These are phyloP conservation scores for Gymnogyps californianus DNA, from an alignment of 2,113 vertebrate species.

Conservation along the genomic window DNA sequence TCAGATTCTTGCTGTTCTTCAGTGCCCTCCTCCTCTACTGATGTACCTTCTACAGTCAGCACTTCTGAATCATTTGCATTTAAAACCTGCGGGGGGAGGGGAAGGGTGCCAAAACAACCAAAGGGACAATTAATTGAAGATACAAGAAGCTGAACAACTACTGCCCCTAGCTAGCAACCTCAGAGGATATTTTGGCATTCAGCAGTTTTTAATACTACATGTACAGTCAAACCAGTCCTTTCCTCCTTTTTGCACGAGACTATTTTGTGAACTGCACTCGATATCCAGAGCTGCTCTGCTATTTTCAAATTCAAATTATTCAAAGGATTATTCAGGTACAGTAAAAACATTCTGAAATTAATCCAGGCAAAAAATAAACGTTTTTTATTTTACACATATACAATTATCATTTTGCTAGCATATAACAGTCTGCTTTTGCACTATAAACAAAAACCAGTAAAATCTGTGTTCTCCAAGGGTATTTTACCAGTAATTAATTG, in stretches of 20 bases:
- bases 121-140: neutral
- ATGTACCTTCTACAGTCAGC: slow-evolving; percentile 11
- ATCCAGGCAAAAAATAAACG: neutral
- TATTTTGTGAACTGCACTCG: neutral
- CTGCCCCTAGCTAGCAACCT: neutral
- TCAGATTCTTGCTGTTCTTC: slow-evolving; percentile 45
- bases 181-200: neutral
- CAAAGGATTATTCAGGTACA: neutral
- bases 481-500: neutral
- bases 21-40: neutral
- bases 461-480: neutral
- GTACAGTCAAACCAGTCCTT: neutral
- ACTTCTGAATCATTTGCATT: slow-evolving; percentile 54
- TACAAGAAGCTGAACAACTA: neutral
- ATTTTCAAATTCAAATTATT: neutral
- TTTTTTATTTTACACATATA: neutral
- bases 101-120: neutral
- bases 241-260: neutral
- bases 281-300: neutral
- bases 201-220: neutral
- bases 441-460: neutral
- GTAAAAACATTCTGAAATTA: neutral
- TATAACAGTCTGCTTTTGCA: neutral
- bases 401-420: neutral
- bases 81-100: slow-evolving; percentile 15